A percentile compares a stretch with the other conserved stretches of the same genome.
These are phyloP conservation scores for Dryomyza anilis DNA, from an alignment of 2,888 invertebrate species.

Conservation along the genomic window DNA sequence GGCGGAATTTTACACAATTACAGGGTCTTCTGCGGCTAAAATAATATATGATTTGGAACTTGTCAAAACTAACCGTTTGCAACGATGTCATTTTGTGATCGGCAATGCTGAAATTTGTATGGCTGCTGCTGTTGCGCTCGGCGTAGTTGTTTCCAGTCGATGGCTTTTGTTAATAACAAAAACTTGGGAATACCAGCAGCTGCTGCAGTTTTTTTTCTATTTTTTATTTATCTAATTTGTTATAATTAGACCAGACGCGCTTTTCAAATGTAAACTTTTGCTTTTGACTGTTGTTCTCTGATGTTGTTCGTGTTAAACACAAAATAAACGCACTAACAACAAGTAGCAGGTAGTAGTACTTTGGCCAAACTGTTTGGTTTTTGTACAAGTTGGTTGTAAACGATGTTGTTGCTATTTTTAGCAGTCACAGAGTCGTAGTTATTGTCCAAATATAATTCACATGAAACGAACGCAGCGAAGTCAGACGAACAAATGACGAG, in stretches of 20 bases:
- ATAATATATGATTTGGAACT: not conserved
- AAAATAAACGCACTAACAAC: not conserved
- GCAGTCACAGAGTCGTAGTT: not conserved
- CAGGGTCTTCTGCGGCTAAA: no score
- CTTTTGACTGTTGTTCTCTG: no score
- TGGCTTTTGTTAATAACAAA: no score
- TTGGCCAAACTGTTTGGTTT: not conserved
- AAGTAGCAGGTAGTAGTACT: not conserved
- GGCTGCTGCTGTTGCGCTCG: not conserved
- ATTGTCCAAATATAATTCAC: not conserved
- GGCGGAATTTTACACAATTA: no score
- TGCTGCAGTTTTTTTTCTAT: not conserved
- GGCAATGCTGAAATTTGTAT: not conserved
- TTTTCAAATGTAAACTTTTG: no score
- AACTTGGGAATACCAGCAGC: no score
- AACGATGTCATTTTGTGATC: constrained; percentile 7
- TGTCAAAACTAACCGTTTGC: constrained; percentile 7
- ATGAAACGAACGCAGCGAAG: constrained; percentile 2
- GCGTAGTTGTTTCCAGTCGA: no score
- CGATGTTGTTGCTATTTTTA: no score
- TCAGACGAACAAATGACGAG: constrained; percentile 14
- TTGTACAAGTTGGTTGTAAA: no score
- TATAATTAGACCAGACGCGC: no score
- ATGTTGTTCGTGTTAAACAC: not conserved
- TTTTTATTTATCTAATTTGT: no score